Conservation (phyloP, 2,113 vertebrate species). For the Colossoma macropomum region DNA sequence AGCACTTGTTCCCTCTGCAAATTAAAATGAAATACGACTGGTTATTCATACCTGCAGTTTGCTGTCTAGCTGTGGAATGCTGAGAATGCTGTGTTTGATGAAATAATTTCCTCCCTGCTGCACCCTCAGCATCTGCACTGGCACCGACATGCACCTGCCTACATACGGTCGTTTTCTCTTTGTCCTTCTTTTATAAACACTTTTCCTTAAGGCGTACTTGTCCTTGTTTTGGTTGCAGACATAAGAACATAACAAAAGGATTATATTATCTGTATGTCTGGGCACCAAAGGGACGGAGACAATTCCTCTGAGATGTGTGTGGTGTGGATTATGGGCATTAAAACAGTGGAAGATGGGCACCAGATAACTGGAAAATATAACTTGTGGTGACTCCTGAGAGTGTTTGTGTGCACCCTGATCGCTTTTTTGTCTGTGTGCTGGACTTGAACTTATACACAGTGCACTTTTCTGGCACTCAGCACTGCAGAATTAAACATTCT, state of each 20-base stretch:
- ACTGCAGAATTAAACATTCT: no score
- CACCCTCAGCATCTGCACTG: background rate
- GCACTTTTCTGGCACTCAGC: no score
- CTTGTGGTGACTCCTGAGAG: background rate
- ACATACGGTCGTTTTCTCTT: constrained; percentile 4
- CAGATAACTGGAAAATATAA: background rate
- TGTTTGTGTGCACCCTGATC: background rate
- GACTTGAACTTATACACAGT: background rate
- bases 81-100: constrained; percentile 28
- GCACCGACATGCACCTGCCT: background rate
- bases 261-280: background rate
- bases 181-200: background rate
- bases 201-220: background rate
- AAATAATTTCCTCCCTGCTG: constrained; percentile 43
- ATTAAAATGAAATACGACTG: background rate
- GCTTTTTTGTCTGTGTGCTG: background rate
- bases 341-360: background rate
- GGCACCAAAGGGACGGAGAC: background rate
- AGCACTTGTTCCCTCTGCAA: background rate
- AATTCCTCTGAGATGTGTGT: background rate
- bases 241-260: background rate
- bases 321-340: background rate
- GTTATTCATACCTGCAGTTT: constrained; percentile 14
- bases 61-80: constrained; percentile 32
- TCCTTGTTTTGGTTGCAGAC: background rate